These are phyloP conservation scores for Drosophila colorata DNA, from an alignment of 2,888 invertebrate species.

Conservation along the genomic window DNA sequence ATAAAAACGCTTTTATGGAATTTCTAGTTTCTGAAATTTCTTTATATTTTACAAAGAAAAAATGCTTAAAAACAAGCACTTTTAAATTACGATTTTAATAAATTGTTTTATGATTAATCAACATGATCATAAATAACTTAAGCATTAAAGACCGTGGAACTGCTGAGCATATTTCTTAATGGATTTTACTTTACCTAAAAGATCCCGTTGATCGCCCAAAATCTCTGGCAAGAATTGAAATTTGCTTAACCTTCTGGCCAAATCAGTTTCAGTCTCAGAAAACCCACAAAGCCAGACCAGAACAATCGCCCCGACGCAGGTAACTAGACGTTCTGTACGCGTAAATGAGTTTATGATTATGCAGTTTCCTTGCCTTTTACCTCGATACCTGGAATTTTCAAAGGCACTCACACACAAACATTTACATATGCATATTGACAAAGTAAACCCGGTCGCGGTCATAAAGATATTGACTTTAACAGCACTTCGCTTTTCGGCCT, in stretches of 20 bases:
- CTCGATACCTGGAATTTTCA: constrained; percentile 46
- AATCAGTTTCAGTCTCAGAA: constrained; percentile 4
- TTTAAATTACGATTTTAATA: no score
- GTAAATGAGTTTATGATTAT: constrained; percentile 67
- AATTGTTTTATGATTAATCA: no score
- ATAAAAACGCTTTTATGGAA: no score
- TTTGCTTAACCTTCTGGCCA: neutral
- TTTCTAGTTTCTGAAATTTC: no score
- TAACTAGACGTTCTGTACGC: constrained; percentile 22
- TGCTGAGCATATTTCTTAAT: neutral
- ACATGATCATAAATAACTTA: no score
- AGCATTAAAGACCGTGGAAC: no score
- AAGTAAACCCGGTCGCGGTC: constrained; percentile 51
- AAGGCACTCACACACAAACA: neutral
- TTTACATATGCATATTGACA: constrained; percentile 26
- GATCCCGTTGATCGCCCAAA: neutral
- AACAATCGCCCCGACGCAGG: constrained; percentile 29
- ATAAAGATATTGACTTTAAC: constrained; percentile 71
- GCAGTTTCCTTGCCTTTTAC: constrained; percentile 41
- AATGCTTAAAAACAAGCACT: no score
- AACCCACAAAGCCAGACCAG: constrained; percentile 24
- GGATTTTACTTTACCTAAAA: neutral
- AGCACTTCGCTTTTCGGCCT: constrained; percentile 33
- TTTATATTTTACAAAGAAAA: no score
- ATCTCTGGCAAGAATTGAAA: neutral